Percentiles rank a stretch among this genome's conserved stretches.
Evolutionary conservation across 2,113 vertebrate genomes (phyloP).

Genomic region (Hippocampus abdominalis): DNA sequence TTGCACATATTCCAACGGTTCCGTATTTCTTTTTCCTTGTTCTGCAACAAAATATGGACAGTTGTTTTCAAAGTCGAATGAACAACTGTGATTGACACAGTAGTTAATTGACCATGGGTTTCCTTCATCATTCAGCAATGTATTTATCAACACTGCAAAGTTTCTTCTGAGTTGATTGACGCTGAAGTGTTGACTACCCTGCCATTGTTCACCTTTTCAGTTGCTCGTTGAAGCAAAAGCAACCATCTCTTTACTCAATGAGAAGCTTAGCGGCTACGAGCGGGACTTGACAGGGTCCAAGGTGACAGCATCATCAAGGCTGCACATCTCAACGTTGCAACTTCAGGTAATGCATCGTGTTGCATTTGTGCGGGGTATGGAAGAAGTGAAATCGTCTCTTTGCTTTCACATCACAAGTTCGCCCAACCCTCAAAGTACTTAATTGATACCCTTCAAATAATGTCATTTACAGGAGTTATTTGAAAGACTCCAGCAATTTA

Average conservation of each 20-base stretch:
- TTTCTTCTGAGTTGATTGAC: not conserved
- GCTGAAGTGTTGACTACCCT: not conserved
- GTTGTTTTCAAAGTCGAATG: too few species aligned
- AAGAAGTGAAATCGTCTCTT: not conserved
- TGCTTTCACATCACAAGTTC: not conserved
- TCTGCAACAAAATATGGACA: too few species aligned
- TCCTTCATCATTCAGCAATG: not conserved
- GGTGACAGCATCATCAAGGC: not conserved
- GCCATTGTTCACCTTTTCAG: constrained; percentile 16
- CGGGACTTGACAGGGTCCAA: not conserved
- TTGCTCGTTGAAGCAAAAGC: constrained; percentile 32
- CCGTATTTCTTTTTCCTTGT: too few species aligned
- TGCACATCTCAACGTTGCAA: constrained; percentile 33
- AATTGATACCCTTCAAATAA: not conserved
- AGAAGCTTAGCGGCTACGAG: constrained; percentile 29
- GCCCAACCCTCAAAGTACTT: not conserved
- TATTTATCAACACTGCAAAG: too few species aligned
- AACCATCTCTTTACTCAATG: constrained; percentile 24
- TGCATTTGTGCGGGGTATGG: not conserved
- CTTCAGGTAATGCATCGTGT: constrained; percentile 50
- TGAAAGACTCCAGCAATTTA: constrained; percentile 38
- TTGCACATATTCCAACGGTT: too few species aligned
- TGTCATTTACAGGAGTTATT: constrained; percentile 47
- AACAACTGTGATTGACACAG: not conserved
- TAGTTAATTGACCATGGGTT: not conserved